Evolutionary conservation across 2,113 vertebrate genomes (phyloP).

Genomic region (Eptesicus fuscus): DNA sequence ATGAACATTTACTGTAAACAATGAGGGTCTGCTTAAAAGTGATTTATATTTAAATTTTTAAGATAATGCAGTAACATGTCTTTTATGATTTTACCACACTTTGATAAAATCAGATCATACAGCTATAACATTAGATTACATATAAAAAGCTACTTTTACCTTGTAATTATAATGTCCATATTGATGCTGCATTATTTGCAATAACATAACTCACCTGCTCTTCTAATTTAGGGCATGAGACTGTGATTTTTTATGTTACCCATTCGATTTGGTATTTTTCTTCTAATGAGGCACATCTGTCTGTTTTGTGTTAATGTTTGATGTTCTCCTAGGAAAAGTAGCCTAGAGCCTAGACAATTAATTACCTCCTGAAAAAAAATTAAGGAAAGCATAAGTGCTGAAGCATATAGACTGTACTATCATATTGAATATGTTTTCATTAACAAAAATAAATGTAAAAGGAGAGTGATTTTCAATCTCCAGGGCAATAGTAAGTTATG

Average conservation of each 20-base stretch:
- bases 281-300: not conserved
- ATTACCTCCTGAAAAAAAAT: not conserved
- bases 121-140: not conserved
- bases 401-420: constrained; percentile 13
- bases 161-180: not conserved
- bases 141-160: not conserved
- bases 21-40: not conserved
- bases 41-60: not conserved
- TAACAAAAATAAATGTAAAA: constrained; percentile 57
- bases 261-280: not conserved
- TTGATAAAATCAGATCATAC: not conserved
- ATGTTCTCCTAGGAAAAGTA: not conserved
- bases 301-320: not conserved
- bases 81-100: not conserved
- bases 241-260: not conserved
- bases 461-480: not conserved
- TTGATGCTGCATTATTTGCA: not conserved
- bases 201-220: not conserved
- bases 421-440: constrained; percentile 4
- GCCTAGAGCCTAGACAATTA: not conserved
- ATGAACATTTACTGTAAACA: not conserved
- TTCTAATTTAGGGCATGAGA: not conserved
- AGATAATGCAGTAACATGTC: not conserved
- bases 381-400: not conserved
- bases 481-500: not conserved